Evolutionary conservation across 2,888 invertebrate genomes (phyloP), one percentile per base, ranked within the genome.

Genomic region (Leuctra nigra): DNA sequence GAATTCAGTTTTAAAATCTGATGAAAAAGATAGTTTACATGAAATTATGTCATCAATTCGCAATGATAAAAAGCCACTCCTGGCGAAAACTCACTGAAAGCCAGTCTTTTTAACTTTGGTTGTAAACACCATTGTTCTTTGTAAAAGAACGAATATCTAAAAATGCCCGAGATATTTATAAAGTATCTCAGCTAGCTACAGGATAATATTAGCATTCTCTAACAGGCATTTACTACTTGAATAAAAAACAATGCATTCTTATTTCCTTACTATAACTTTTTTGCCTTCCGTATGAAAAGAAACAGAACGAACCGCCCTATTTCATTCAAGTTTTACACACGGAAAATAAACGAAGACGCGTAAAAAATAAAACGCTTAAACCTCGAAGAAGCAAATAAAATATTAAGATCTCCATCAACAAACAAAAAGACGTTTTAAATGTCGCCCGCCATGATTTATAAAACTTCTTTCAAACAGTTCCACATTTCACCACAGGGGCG

Each of bases 161-260:
- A n/a, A n/a, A n/a, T n/a, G n/a, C n/a, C n/a, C n/a, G n/a, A n/a
- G n/a, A n/a, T n/a, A n/a, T n/a, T n/a, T n/a, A n/a, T n/a, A n/a
- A n/a, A n/a, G n/a, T n/a, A n/a, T n/a, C n/a, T n/a, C n/a, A n/a
- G n/a, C n/a, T n/a, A n/a, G n/a, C n/a, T n/a, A n/a, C n/a, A 7
- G 11, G 29, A 29, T 29, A 23, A 47, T 13, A 47, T 2, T 6
- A 23, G 16, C n/a, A 47, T 24, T 47, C 47, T 22, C n/a, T 35
- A 16, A 50, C 50, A 50, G 18, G 50, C 33, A 50, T 50, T 50
- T 50, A 50, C 50, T 50, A 50, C 35, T 33, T 20, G 33, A 33
- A 50, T 50, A 50, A 50, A 50, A 50, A 50, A 50, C n/a, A 50
- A 29, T 14, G 20, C 33, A 16, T 50, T 33, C 50, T 50, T 50